Evolutionary conservation across 2,113 vertebrate species (phyloP).

Genomic region (Marmota monax): DNA sequence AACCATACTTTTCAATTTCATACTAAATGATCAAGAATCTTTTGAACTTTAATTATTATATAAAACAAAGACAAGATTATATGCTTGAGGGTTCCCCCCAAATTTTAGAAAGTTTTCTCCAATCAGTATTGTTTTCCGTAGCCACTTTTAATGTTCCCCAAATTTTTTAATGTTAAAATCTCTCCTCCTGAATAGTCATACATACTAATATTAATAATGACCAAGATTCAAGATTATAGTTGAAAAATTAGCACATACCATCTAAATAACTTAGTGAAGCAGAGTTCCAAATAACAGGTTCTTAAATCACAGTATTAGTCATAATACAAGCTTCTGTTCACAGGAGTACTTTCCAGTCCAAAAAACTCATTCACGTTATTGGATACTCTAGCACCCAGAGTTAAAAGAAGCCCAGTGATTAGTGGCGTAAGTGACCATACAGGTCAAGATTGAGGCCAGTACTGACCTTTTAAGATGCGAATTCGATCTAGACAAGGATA

Average conservation of each 20-base stretch:
- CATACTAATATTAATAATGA: conserved; percentile 46
- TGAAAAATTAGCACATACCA: conserved; percentile 32
- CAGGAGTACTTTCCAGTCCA: not conserved
- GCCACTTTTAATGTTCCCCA: conserved; percentile 22
- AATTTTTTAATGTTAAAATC: conserved; percentile 56
- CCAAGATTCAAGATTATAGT: not conserved
- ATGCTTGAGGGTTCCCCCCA: not conserved
- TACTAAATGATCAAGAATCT: not conserved
- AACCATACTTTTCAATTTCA: conserved; percentile 40
- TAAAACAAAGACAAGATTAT: not conserved
- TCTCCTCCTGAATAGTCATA: not conserved
- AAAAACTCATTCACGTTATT: not conserved
- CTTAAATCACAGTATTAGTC: not conserved
- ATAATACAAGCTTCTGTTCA: not conserved
- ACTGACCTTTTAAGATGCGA: conserved; percentile 20
- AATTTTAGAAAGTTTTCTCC: not conserved
- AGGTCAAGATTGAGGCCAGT: not conserved
- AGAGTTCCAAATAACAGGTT: not conserved
- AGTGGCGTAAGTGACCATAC: not conserved
- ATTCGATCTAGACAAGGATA: not conserved
- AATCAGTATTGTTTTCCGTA: not conserved
- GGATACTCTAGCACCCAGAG: not conserved
- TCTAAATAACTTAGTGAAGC: conserved; percentile 10
- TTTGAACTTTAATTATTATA: conserved; percentile 31
- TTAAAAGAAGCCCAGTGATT: not conserved